phyloP scores from a whole-genome alignment of 2,888 invertebrate species.

The Campoplex nolae region DNA sequence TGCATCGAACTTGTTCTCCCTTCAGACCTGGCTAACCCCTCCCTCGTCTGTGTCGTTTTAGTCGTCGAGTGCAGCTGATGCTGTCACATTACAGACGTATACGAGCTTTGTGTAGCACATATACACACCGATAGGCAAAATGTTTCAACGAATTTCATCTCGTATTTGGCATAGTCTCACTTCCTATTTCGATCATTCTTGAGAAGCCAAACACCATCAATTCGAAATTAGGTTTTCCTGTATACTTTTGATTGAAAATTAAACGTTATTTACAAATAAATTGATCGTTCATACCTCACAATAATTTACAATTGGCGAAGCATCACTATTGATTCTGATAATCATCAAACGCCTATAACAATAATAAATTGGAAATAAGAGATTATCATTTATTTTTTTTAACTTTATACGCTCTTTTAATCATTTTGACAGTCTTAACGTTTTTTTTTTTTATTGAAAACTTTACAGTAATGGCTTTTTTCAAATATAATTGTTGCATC shows the following conservation, averaged over 20 bases:
- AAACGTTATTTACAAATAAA: neutral
- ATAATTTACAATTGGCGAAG: neutral
- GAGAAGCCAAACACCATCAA: neutral
- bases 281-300: neutral
- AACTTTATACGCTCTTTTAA: neutral
- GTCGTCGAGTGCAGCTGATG: conserved; percentile 61
- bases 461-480: neutral
- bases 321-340: neutral
- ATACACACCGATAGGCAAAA: neutral
- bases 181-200: conserved; percentile 28
- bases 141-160: conserved; percentile 43
- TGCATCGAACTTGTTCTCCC: conserved; percentile 48
- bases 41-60: conserved; percentile 46
- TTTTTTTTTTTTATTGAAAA: neutral
- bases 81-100: conserved; percentile 57
- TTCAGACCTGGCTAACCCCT: conserved; percentile 29
- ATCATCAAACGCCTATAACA: neutral
- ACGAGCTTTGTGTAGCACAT: neutral
- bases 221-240: neutral
- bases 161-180: conserved; percentile 36
- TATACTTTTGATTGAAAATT: neutral
- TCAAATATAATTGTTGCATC: neutral
- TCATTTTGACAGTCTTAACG: neutral
- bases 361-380: neutral
- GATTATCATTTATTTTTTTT: neutral